These are phyloP conservation scores for Lithophane ornitopus DNA, from an alignment of 2,888 invertebrate species.

Conservation along the genomic window DNA sequence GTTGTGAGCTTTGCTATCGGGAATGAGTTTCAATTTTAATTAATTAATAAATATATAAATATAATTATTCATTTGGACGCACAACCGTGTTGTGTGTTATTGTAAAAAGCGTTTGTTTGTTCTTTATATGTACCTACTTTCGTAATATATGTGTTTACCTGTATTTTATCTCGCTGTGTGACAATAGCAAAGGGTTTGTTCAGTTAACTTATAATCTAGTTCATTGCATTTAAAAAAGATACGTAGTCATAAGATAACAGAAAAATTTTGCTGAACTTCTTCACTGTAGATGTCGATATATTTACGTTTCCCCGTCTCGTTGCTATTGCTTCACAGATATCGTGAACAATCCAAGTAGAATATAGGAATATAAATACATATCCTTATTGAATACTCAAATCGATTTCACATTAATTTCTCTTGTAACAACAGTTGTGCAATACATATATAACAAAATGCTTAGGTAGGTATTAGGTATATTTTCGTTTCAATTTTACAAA, in stretches of 20 bases:
- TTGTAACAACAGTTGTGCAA: constrained; percentile 89
- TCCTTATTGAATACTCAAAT: constrained; percentile 89
- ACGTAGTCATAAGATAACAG: constrained; percentile 83
- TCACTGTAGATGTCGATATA: constrained; percentile 76
- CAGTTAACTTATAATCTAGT: constrained; percentile 80
- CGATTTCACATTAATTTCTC: constrained; percentile 84
- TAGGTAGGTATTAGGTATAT: constrained; percentile 89
- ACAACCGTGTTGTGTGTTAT: constrained; percentile 87
- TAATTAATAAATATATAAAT: constrained; percentile 76
- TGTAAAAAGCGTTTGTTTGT: constrained; percentile 89
- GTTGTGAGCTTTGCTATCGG: constrained; percentile 90
- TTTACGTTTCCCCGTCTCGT: constrained; percentile 70
- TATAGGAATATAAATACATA: constrained; percentile 88
- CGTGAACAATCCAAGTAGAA: constrained; percentile 85
- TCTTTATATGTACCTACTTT: constrained; percentile 86
- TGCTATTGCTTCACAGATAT: constrained; percentile 86
- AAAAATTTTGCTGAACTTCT: constrained; percentile 77
- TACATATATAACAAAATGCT: constrained; percentile 88
- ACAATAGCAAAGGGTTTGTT: constrained; percentile 85
- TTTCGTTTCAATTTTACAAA: constrained; percentile 89
- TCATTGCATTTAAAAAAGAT: constrained; percentile 86
- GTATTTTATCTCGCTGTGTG: constrained; percentile 83
- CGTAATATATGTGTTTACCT: constrained; percentile 83
- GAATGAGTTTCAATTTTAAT: constrained; percentile 87
- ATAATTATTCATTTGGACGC: constrained; percentile 84